Conservation (phyloP, 2,888 invertebrate genomes). For the Diachrysia chrysitis region DNA sequence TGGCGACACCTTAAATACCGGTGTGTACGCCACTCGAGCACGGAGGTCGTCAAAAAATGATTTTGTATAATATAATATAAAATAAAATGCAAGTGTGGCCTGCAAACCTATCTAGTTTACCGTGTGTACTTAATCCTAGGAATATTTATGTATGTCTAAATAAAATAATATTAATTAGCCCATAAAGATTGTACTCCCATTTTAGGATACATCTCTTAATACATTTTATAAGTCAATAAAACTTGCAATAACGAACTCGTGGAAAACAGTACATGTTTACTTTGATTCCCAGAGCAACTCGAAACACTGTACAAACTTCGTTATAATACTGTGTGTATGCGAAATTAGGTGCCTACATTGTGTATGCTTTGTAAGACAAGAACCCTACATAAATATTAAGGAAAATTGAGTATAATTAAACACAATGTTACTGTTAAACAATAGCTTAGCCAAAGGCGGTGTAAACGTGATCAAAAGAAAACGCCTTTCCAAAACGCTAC, state of each 20-base stretch:
- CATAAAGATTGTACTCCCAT: not conserved
- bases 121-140: too few species aligned
- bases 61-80: too few species aligned
- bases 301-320: slow-evolving; percentile 27
- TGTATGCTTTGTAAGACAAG: slow-evolving; percentile 53
- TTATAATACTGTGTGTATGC: slow-evolving; percentile 29
- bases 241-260: slow-evolving; percentile 1
- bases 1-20: too few species aligned
- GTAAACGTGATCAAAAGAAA: slow-evolving; percentile 52
- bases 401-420: slow-evolving; percentile 52
- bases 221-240: not conserved
- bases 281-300: slow-evolving; percentile 30
- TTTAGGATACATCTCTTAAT: not conserved
- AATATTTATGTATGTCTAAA: too few species aligned
- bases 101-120: too few species aligned
- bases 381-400: slow-evolving; percentile 51
- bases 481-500: slow-evolving; percentile 20
- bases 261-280: slow-evolving; percentile 18
- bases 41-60: too few species aligned
- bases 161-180: not conserved
- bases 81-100: too few species aligned
- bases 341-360: slow-evolving; percentile 30
- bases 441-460: slow-evolving; percentile 41
- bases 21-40: too few species aligned
- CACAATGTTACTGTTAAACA: slow-evolving; percentile 53